Conservation (phyloP, 2,797 vertebrate species). For the Tamandua tetradactyla region DNA sequence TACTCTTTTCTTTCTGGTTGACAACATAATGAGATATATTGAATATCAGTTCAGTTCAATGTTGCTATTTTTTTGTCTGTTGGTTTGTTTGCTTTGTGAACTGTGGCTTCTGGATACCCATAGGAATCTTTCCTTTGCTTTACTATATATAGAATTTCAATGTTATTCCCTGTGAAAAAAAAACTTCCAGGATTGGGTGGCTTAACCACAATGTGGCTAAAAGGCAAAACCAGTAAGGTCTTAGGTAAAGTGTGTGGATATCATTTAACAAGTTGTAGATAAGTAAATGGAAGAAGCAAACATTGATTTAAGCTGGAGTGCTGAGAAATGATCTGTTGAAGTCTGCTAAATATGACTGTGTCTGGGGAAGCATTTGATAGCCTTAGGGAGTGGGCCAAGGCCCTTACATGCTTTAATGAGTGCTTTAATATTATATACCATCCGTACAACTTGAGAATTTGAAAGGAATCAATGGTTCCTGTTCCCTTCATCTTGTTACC, state of each 20-base stretch:
- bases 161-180: not conserved
- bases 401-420: slow-evolving; percentile 15
- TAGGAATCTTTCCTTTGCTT: not conserved
- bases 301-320: slow-evolving; percentile 57
- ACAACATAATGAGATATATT: not conserved
- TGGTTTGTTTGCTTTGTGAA: slow-evolving; percentile 28
- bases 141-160: not conserved
- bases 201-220: not conserved
- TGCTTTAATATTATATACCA: not conserved
- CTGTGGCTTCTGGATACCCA: not conserved
- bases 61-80: not conserved
- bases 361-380: slow-evolving; percentile 47
- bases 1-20: not conserved
- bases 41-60: not conserved
- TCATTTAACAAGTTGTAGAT: not conserved
- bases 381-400: not conserved
- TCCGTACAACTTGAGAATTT: not conserved
- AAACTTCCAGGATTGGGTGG: not conserved
- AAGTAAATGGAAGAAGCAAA: slow-evolving; percentile 53
- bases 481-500: slow-evolving; percentile 57
- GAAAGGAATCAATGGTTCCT: not conserved
- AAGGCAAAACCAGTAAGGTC: not conserved
- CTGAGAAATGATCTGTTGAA: slow-evolving; percentile 54
- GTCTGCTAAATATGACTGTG: not conserved
- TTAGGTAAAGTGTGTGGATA: not conserved